Evolutionary conservation across 2,888 invertebrate species (phyloP).

Genomic region (Hydroisotoma schaefferi): DNA sequence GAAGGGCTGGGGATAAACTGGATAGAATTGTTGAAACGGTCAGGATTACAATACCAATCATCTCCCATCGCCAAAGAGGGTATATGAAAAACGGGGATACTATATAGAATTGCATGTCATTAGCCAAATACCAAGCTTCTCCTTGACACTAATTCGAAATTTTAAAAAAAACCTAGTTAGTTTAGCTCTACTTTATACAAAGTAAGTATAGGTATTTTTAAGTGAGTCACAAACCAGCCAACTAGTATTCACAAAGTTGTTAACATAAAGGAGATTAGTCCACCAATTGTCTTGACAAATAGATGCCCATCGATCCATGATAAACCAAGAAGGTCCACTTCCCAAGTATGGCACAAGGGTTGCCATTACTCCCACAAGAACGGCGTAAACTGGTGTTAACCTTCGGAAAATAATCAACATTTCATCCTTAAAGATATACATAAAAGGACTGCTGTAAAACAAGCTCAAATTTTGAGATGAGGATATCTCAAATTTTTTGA

Average conservation of each 20-base stretch:
- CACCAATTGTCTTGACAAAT: constrained; percentile 46
- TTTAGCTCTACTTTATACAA: background rate
- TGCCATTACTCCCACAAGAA: constrained; percentile 43
- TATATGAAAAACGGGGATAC: constrained; percentile 37
- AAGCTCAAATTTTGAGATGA: no score
- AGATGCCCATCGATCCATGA: constrained; percentile 18
- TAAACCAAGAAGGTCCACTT: constrained; percentile 40
- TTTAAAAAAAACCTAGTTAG: background rate
- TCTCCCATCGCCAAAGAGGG: constrained; percentile 50
- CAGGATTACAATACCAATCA: constrained; percentile 58
- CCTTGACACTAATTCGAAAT: constrained; percentile 30
- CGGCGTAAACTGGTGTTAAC: constrained; percentile 43
- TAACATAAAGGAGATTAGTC: constrained; percentile 46
- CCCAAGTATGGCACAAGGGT: constrained; percentile 40
- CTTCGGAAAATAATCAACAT: no score
- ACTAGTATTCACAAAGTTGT: constrained; percentile 32
- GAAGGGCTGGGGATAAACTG: constrained; percentile 12
- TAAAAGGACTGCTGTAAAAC: no score
- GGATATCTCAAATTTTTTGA: background rate
- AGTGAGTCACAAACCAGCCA: constrained; percentile 17
- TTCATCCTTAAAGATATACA: no score
- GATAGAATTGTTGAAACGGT: constrained; percentile 51
- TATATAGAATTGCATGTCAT: constrained; percentile 46
- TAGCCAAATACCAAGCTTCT: constrained; percentile 45
- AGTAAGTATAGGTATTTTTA: background rate